These are phyloP conservation scores for Sinohyriopsis cumingii DNA, from an alignment of 2,888 invertebrate species.

Conservation along the genomic window DNA sequence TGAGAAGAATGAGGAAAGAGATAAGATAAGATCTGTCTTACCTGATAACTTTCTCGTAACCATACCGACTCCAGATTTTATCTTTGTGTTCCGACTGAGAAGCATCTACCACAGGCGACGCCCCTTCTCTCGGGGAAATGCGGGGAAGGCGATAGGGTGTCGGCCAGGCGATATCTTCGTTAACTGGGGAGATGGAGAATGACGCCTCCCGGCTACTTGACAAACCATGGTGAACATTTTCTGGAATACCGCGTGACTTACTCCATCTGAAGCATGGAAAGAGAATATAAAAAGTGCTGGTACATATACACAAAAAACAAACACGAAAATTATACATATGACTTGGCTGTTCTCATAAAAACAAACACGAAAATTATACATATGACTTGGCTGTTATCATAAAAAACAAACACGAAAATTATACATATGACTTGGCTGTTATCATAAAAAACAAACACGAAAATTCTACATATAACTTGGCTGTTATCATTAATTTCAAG, in stretches of 20 bases:
- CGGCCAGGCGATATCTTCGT: slow-evolving; percentile 23
- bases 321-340: no score
- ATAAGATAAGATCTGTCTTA: slow-evolving; percentile 4
- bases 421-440: no score
- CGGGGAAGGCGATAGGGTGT: slow-evolving; percentile 53
- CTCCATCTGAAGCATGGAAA: slow-evolving; percentile 37
- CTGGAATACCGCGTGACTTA: slow-evolving; percentile 41
- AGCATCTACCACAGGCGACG: slow-evolving; percentile 15
- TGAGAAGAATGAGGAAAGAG: no score
- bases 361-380: no score
- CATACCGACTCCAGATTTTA: slow-evolving; percentile 51
- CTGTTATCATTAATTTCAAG: no score
- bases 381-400: no score
- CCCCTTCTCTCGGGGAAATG: slow-evolving; percentile 41
- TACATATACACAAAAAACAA: no score
- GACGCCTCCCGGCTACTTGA: slow-evolving; percentile 34
- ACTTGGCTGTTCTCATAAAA: no score
- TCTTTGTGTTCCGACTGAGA: slow-evolving; percentile 16
- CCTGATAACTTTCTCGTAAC: slow-evolving; percentile 52
- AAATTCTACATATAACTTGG: no score
- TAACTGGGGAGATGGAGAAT: slow-evolving; percentile 28
- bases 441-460: no score
- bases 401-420: no score
- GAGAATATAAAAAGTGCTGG: no score
- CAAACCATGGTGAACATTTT: slow-evolving; percentile 12